Evolutionary conservation across 2,797 vertebrate species (phyloP).

Genomic region (Syndactyla subalaris): DNA sequence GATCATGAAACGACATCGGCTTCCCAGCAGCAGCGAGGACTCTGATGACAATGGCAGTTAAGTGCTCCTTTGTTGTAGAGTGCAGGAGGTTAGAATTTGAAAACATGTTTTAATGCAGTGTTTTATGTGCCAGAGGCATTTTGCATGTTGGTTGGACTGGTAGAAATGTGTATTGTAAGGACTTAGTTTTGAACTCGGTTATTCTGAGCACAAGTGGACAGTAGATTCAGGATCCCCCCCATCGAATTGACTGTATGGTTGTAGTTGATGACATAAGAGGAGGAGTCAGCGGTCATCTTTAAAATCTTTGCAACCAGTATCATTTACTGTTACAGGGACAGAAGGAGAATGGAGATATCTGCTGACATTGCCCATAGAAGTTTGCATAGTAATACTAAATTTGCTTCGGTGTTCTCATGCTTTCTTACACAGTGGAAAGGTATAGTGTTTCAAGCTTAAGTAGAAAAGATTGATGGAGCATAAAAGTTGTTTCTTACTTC

Average conservation of each 20-base stretch:
- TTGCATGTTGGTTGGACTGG: neutral
- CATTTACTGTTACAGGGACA: neutral
- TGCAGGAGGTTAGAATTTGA: conserved; percentile 57
- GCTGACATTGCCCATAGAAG: neutral
- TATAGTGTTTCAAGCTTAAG: neutral
- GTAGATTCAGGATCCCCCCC: neutral
- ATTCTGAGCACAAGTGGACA: neutral
- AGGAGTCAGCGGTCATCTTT: neutral
- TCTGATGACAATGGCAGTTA: conserved; percentile 98
- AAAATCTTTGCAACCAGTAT: neutral
- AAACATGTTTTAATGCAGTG: conserved; percentile 34
- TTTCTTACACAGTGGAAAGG: neutral
- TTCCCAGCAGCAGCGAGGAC: conserved; percentile 96
- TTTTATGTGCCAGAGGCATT: conserved; percentile 35
- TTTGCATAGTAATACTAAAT: neutral
- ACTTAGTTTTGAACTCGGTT: neutral
- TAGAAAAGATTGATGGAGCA: neutral
- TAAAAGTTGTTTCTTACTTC: neutral
- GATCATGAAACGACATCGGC: conserved; percentile 92
- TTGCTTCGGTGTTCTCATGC: neutral
- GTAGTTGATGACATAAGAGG: neutral
- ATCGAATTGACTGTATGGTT: neutral
- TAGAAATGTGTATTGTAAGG: neutral
- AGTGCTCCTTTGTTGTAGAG: conserved; percentile 79
- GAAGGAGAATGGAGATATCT: neutral